Evolutionary conservation across 1,140 invertebrate species (phyloP), one percentile per base, ranked within the genome.

Genomic region (Eupeodes corollae): DNA sequence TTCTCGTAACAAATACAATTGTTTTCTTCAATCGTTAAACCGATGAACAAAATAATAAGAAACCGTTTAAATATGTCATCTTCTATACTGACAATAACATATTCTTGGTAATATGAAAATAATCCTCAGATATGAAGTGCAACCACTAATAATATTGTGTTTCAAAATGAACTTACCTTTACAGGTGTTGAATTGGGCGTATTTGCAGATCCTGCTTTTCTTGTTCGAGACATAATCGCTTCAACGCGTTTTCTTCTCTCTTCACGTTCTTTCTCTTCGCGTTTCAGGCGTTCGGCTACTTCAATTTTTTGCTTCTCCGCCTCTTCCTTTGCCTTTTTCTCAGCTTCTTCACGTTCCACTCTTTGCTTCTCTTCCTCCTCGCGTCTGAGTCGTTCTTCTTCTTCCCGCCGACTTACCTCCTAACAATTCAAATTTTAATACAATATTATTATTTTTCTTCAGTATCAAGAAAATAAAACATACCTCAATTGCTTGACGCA

Each of bases 181-280:
- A 54, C 51, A 50, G 76, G 70, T 42, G 75, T 73, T 57, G 56
- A 52, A 45, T 48, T 58, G 50, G 75, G 68, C 43, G 73, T 71
- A 54, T 71, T 72, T n/a, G 68, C 58, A 53, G 75, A 70, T 56
- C 74, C 76, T 52, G 75, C 80, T 46, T 79, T 80, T 50, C 86
- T 74, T 40, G 86, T 89, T 56, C 86, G 73, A 33, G 78, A 73
- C 86, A 89, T 89, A 52, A 89, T 89, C 39, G 84, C 84, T 68
- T 88, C 86, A 3, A 89, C 85, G 43, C 86, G 74, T 63, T 83
- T 86, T 41, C 84, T 77, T 54, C 86, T 73, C 39, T 79, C 81
- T 56, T 84, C 78, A 52, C 86, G 70, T 58, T 88, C 86, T 61
- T 84, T 84, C 58, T 88, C 86, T 67, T 89, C 86, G 52, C 81